Evolutionary conservation across 2,888 invertebrate species (phyloP).

Genomic region (Tinea trinotella): DNA sequence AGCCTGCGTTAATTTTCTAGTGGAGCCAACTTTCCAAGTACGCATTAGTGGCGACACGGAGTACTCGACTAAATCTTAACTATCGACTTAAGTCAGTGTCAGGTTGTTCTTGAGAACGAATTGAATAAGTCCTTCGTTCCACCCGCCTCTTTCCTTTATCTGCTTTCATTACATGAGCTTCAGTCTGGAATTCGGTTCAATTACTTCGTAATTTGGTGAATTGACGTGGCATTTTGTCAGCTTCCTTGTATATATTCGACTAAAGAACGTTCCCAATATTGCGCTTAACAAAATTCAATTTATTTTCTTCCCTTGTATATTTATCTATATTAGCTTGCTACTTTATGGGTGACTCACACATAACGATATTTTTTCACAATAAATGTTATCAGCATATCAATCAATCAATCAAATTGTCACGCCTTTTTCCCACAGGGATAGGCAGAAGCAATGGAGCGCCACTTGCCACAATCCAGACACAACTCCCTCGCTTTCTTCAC

Average conservation of each 20-base stretch:
- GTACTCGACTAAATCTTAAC: constrained; percentile 29
- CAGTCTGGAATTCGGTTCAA: constrained; percentile 61
- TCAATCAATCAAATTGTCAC: no score
- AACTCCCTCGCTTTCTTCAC: no score
- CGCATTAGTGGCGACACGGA: constrained; percentile 49
- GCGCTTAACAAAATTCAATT: constrained; percentile 2
- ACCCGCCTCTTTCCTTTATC: constrained; percentile 45
- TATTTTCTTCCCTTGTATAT: not conserved
- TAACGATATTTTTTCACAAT: no score
- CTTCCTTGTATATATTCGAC: constrained; percentile 32
- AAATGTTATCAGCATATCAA: no score
- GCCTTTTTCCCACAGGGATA: no score
- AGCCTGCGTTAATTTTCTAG: constrained; percentile 54
- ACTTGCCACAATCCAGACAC: no score
- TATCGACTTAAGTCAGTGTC: constrained; percentile 63
- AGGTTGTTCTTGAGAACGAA: constrained; percentile 49
- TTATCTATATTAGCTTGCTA: constrained; percentile 2
- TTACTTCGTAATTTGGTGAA: constrained; percentile 60
- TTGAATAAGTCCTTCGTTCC: constrained; percentile 51
- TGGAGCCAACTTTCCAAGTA: constrained; percentile 61
- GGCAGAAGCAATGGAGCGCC: no score
- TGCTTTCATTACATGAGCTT: constrained; percentile 62
- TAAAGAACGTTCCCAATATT: constrained; percentile 5
- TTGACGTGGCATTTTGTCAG: constrained; percentile 60
- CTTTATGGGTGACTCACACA: no score